Conservation (phyloP, 92 coral and sea anemone genomes). For the Montipora capitata region DNA sequence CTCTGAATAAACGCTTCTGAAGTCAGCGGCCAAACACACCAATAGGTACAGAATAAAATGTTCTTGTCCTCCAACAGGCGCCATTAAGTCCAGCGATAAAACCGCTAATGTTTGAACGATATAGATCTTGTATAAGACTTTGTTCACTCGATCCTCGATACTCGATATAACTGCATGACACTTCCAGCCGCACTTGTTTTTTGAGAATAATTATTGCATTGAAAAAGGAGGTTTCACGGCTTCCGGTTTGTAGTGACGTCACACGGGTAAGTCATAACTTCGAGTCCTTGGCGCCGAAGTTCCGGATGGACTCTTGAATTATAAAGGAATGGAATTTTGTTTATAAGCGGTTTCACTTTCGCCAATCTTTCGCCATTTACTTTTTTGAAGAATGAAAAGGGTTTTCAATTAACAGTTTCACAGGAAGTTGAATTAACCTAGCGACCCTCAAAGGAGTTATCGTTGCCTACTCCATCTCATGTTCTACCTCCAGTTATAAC, state of each 20-base stretch:
- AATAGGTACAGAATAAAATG: background rate
- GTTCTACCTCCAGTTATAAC: background rate
- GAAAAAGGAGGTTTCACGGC: background rate
- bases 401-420: background rate
- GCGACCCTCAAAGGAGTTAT: conserved; percentile 5
- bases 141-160: background rate
- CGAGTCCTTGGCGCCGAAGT: background rate
- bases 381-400: background rate
- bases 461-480: conserved; percentile 26
- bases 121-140: background rate
- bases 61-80: background rate
- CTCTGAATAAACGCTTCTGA: conserved; percentile 7
- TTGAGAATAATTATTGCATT: background rate
- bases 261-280: conserved; percentile 4
- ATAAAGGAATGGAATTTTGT: background rate
- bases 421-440: background rate
- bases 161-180: background rate
- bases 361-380: background rate
- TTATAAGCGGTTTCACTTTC: background rate
- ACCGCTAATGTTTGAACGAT: background rate
- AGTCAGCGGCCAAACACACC: conserved; percentile 1
- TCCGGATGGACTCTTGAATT: conserved; percentile 19
- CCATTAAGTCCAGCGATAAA: background rate
- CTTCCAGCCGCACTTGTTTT: background rate
- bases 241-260: conserved; percentile 49